Conservation (phyloP, 2,797 vertebrate species). For the Lepilemur ruficaudatus region DNA sequence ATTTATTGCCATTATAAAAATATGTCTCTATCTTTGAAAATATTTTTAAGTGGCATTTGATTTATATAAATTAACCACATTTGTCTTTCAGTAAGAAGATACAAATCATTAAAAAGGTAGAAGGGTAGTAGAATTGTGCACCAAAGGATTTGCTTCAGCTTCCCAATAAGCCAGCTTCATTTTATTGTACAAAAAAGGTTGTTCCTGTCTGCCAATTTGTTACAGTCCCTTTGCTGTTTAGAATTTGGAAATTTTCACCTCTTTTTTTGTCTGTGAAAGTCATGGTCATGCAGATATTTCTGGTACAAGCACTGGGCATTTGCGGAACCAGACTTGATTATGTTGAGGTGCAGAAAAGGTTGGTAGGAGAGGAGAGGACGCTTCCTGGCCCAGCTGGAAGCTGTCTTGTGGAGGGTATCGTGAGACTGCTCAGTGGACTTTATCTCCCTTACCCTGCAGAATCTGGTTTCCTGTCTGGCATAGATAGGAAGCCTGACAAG, state of each 20-base stretch:
- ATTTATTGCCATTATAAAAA: background rate
- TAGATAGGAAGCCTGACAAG: background rate
- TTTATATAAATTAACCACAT: background rate
- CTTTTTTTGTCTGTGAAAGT: background rate
- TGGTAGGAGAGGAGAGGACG: background rate
- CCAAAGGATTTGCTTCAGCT: background rate
- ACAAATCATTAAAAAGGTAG: background rate
- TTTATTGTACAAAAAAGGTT: background rate
- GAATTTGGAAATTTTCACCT: background rate
- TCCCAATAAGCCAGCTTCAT: background rate
- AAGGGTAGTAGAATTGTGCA: background rate
- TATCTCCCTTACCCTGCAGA: background rate
- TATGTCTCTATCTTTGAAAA: background rate
- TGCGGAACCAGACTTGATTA: too few relatives aligned
- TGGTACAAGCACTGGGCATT: background rate
- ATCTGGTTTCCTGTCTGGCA: background rate
- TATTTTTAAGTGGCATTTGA: background rate
- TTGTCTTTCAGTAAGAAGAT: background rate
- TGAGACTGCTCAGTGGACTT: rapidly evolving
- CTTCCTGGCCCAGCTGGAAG: background rate
- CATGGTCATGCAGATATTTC: background rate
- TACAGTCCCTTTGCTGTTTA: background rate
- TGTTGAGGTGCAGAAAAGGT: background rate
- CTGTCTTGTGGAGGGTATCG: background rate
- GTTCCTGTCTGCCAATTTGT: background rate